Conservation (phyloP, 2,797 vertebrate species). For the Thripadectes ignobilis region DNA sequence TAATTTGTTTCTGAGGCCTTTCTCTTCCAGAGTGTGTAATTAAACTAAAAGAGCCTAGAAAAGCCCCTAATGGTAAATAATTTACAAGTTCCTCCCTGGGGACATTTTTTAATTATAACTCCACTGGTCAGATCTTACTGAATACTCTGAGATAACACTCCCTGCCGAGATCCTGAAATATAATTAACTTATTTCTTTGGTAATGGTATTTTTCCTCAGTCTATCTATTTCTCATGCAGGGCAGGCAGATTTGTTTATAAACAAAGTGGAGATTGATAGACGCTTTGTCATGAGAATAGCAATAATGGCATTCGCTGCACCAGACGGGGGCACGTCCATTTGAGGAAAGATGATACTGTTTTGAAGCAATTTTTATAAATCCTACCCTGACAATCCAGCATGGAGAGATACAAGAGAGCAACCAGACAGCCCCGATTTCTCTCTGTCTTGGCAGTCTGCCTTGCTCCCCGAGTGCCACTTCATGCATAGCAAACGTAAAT, state of each 20-base stretch:
- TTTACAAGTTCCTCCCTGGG: conserved; percentile 56
- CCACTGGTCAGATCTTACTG: conserved; percentile 58
- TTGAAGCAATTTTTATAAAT: conserved; percentile 44
- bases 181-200: conserved; percentile 52
- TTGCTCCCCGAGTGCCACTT: conserved; percentile 23
- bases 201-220: conserved; percentile 51
- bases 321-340: conserved; percentile 30
- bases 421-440: not conserved
- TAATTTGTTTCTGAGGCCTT: conserved; percentile 25
- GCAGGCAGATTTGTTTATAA: conserved; percentile 60
- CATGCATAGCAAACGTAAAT: conserved; percentile 34
- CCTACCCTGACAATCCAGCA: conserved; percentile 41
- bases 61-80: conserved; percentile 69
- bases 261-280: conserved; percentile 52
- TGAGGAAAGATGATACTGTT: conserved; percentile 53
- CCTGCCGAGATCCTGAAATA: conserved; percentile 53
- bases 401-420: conserved; percentile 17
- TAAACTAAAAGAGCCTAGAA: conserved; percentile 58
- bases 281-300: conserved; percentile 24
- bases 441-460: conserved; percentile 11
- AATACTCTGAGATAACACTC: conserved; percentile 43
- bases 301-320: conserved; percentile 15
- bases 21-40: conserved; percentile 27
- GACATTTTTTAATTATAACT: conserved; percentile 64
- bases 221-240: conserved; percentile 12